Evolutionary conservation across 1,140 invertebrate genomes (phyloP), one percentile per base, ranked within the genome.

Genomic region (Coptotermes formosanus): DNA sequence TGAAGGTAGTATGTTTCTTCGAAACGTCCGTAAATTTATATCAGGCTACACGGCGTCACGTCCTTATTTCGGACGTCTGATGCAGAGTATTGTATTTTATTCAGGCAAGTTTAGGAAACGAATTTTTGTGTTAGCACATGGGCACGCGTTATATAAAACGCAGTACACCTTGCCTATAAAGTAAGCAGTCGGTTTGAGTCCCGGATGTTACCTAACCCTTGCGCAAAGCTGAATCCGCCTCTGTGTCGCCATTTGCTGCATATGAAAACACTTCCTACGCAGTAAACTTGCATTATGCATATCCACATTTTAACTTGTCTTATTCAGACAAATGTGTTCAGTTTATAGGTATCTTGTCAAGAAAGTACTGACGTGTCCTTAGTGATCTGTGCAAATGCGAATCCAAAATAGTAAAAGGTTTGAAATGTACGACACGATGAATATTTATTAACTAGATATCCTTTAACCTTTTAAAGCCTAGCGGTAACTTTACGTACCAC

Each of bases 381-480:
- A 3, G 59, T 64, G 59, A 8, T 64, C 1, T 16, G 19, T 64
- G 59, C 12, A 64, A 64, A 64, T 64, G 59, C 59, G 59, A 64
- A 64, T 8, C 59, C 59, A 25, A 64, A 69, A 69, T 75, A 30
- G 2, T 75, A 30, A n/a, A 16, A 75, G n/a, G 64, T 8, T 55
- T 55, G 19, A 21, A 55, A 55, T 48, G 45, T 12, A 16, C 19
- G 14, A 55, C 3, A 11, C 9, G 30, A 75, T 75, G 19, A 75
- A 75, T 75, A 75, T 75, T 75, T 75, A 75, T 75, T 30, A n/a
- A 75, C 25, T n/a, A 75, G 64, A 75, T 75, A 30, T 75, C 64
- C 64, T 64, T 23, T 64, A 21, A 64, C 3, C n/a, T n/a, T n/a
- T n/a, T n/a, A n/a, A n/a, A n/a, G n/a, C n/a, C n/a, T n/a, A n/a